A percentile compares a stretch with the other conserved stretches of the same genome.
Evolutionary conservation across 2,797 vertebrate genomes (phyloP).

Genomic region (Betta splendens): DNA sequence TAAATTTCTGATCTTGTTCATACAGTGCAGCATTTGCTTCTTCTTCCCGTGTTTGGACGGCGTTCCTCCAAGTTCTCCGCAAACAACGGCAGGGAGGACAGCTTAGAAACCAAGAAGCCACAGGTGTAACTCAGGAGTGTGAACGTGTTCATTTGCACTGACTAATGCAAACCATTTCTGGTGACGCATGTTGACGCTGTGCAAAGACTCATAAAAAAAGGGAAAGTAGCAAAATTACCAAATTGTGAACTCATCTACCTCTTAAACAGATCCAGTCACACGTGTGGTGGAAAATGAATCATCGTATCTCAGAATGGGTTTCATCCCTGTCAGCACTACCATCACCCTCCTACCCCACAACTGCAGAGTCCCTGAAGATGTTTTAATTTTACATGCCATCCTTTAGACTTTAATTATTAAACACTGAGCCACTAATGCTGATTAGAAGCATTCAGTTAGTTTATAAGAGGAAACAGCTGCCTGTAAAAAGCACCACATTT

Average conservation of each 20-base stretch:
- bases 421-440: slow-evolving; percentile 72
- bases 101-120: slow-evolving; percentile 3
- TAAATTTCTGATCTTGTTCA: slow-evolving; percentile 38
- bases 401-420: slow-evolving; percentile 83
- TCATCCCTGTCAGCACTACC: slow-evolving; percentile 27
- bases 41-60: slow-evolving; percentile 10
- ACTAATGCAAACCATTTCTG: background rate
- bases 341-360: slow-evolving; percentile 51
- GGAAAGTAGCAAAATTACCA: slow-evolving; percentile 24
- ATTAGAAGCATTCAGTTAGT: slow-evolving; percentile 74
- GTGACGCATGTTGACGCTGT: background rate
- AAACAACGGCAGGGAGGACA: slow-evolving; percentile 4
- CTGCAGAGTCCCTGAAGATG: slow-evolving; percentile 71
- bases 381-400: slow-evolving; percentile 83
- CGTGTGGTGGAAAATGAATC: slow-evolving; percentile 61
- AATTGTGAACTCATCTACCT: slow-evolving; percentile 45
- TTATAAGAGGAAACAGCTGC: slow-evolving; percentile 59
- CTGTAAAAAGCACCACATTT: slow-evolving; percentile 54
- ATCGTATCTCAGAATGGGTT: slow-evolving; percentile 57
- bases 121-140: slow-evolving; percentile 12
- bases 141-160: slow-evolving; percentile 13
- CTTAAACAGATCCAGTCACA: slow-evolving; percentile 45
- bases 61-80: slow-evolving; percentile 23
- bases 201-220: slow-evolving; percentile 1
- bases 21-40: slow-evolving; percentile 41